Conservation (phyloP, 2,888 invertebrate genomes). For the Parapristionchus giblindavisi region DNA sequence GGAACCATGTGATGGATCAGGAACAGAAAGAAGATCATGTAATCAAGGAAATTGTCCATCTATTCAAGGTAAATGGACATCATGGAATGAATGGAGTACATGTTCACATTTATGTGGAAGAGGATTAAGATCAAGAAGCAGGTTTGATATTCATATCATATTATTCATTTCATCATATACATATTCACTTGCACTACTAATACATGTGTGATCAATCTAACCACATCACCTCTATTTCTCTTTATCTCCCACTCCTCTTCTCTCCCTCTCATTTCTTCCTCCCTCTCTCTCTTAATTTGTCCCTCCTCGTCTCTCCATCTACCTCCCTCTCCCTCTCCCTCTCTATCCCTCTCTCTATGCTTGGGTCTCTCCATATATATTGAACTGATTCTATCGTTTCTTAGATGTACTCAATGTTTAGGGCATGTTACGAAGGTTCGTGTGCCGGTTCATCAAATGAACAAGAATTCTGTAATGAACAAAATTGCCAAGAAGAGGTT, state of each 20-base stretch:
- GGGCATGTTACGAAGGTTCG: constrained; percentile 57
- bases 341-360: not conserved
- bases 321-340: not conserved
- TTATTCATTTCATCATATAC: not conserved
- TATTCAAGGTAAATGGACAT: constrained; percentile 44
- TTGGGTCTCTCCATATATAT: not conserved
- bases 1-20: constrained; percentile 68
- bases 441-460: constrained; percentile 63
- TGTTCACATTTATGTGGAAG: constrained; percentile 64
- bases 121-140: constrained; percentile 62
- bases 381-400: not conserved
- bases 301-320: not conserved
- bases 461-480: constrained; percentile 67
- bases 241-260: not conserved
- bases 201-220: not conserved
- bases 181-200: not conserved
- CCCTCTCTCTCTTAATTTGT: not conserved
- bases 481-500: constrained; percentile 54
- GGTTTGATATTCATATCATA: constrained; percentile 44
- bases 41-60: constrained; percentile 58
- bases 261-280: not conserved
- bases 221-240: not conserved
- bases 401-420: constrained; percentile 39
- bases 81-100: constrained; percentile 63
- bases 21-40: constrained; percentile 65